These are phyloP conservation scores for Archilochus colubris DNA, from an alignment of 2,113 vertebrate genomes.

Conservation along the genomic window DNA sequence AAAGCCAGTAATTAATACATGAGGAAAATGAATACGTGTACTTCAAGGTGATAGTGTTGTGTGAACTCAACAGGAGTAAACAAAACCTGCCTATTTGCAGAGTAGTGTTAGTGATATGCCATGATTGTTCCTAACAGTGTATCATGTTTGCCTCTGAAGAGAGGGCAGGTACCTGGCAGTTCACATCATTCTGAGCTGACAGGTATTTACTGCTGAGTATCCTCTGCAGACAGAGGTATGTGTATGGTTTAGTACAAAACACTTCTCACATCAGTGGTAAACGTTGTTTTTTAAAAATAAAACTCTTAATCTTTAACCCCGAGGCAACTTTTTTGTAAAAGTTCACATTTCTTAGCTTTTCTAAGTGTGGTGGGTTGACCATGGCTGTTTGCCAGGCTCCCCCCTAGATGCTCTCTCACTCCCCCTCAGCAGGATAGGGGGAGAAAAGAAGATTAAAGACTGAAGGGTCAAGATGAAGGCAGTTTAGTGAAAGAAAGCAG, in stretches of 20 bases:
- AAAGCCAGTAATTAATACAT: neutral
- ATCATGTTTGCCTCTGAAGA: neutral
- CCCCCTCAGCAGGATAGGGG: neutral
- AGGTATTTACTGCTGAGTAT: neutral
- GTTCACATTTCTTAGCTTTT: neutral
- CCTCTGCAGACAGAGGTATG: neutral
- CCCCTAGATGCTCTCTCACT: neutral
- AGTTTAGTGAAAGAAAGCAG: neutral
- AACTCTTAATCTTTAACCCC: neutral
- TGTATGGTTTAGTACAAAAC: neutral
- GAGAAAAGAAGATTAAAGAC: neutral
- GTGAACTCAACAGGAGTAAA: neutral
- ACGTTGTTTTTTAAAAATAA: neutral
- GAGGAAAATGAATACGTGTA: fast-evolving
- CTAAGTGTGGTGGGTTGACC: neutral
- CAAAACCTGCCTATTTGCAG: neutral
- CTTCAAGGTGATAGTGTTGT: neutral
- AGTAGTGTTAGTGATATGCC: neutral
- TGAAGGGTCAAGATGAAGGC: fast-evolving
- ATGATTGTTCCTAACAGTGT: neutral
- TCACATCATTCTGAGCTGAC: neutral
- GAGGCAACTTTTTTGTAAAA: neutral
- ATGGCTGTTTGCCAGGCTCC: fast-evolving
- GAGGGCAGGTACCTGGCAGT: neutral
- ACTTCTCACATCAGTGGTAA: neutral